Evolutionary conservation across 1,140 invertebrate genomes (phyloP), one percentile per base, ranked within the genome.

Genomic region (Cotesia glomerata): DNA sequence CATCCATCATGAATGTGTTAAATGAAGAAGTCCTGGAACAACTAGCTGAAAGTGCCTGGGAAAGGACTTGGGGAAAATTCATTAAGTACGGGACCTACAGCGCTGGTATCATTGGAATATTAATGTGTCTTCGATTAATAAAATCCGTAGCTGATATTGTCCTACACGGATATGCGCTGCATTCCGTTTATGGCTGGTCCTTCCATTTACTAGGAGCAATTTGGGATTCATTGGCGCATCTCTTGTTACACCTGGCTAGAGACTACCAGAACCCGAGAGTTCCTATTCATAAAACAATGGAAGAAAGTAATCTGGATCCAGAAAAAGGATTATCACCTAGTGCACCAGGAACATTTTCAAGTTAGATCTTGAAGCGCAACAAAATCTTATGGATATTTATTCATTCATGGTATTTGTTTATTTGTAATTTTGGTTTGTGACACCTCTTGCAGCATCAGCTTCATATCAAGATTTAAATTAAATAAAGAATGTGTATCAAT

Each of bases 111-210:
- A 67, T 73, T 9, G 66, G 71, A 0, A 63, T 77, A 1, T 45
- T 72, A 9, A 45, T 75, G 5, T 13, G 65, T 4, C 11, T 73
- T 0, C 9, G 45, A 9, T 0, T 62, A 32, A 72, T 73, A 1
- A 73, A 75, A 66, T 9, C 58, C 4, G 36, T 65, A 0, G 54
- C 69, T 0, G 72, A 74, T 36, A 77, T 69, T 0, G 7, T 66
- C 8, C 62, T 76, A 32, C 70, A 76, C 59, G 67, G 69, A 0
- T 74, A 72, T 34, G 70, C 75, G 0, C 45, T 77, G 34, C 73
- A 77, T 51, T 34, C 65, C 0, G 35, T 56, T 2, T 75, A 77
- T 11, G 75, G 73, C 0, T 74, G 71, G 68, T 74, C 72, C 0
- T 5, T 73, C 0, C n/a, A 56, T 11, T 14, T 73, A 1, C 0